Evolutionary conservation across 2,113 vertebrate genomes (phyloP).

Genomic region (Microtus montanus): DNA sequence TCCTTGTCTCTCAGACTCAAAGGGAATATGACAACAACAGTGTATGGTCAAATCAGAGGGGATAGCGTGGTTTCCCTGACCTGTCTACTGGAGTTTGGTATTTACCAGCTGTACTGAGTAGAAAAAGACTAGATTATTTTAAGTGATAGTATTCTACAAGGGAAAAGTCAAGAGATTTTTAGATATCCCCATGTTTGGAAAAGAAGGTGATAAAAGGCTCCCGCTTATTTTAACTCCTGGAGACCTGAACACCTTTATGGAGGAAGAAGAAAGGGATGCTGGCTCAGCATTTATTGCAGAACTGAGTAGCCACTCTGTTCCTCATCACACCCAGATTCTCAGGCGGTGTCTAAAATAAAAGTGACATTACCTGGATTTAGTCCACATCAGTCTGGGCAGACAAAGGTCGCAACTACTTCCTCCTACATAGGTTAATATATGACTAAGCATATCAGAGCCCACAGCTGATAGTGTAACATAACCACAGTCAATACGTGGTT

Average conservation of each 20-base stretch:
- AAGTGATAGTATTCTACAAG: neutral
- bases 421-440: conserved; percentile 9
- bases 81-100: neutral
- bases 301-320: neutral
- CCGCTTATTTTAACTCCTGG: neutral
- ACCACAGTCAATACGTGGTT: neutral
- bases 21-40: neutral
- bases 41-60: neutral
- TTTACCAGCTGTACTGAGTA: neutral
- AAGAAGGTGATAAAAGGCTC: neutral
- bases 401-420: neutral
- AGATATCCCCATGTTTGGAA: neutral
- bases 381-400: neutral
- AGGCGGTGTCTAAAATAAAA: neutral
- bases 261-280: neutral
- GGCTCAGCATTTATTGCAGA: neutral
- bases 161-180: neutral
- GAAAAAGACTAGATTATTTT: neutral
- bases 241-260: neutral
- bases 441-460: neutral
- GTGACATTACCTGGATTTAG: neutral
- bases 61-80: neutral
- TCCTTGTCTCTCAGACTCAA: neutral
- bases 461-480: neutral
- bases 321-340: neutral